phyloP scores from a whole-genome alignment of 1,140 invertebrate species.

The Globodera ellingtonae region DNA sequence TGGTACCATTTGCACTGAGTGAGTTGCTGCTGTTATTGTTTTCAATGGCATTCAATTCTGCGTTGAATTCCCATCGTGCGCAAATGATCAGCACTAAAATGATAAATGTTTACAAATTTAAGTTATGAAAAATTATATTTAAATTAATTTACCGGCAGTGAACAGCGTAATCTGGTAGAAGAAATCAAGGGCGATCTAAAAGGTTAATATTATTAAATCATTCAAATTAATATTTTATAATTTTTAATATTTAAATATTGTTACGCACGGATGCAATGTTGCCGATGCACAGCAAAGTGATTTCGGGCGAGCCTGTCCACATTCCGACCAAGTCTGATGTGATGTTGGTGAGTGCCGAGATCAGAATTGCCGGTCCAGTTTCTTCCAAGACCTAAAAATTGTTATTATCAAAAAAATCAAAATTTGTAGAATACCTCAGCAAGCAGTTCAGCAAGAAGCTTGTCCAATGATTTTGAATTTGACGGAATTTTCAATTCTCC shows the following conservation, averaged over 20 bases:
- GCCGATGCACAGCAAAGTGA: constrained; percentile 52
- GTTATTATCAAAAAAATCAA: background rate
- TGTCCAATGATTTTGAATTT: background rate
- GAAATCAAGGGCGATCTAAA: constrained; percentile 47
- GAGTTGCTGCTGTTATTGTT: constrained; percentile 9
- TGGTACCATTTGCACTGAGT: constrained; percentile 27
- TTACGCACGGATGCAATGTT: constrained; percentile 29
- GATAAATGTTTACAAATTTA: no score
- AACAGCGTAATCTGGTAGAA: constrained; percentile 59
- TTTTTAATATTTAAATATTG: no score
- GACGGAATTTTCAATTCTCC: constrained; percentile 9
- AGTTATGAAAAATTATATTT: no score
- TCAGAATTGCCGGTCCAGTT: constrained; percentile 56
- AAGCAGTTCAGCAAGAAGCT: background rate
- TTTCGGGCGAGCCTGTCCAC: constrained; percentile 58
- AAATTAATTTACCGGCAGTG: constrained; percentile 39
- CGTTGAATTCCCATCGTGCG: constrained; percentile 16
- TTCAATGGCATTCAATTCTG: no score
- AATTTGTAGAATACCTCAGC: background rate
- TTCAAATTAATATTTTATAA: no score
- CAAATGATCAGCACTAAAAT: constrained; percentile 25
- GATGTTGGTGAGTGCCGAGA: constrained; percentile 59
- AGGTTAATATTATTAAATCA: background rate
- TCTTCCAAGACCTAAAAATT: constrained; percentile 44
- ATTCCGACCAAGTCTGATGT: constrained; percentile 51